Percentiles rank a stretch among this genome's conserved stretches.
Evolutionary conservation across 2,113 vertebrate genomes (phyloP).

Genomic region (Tachuris rubrigastra): DNA sequence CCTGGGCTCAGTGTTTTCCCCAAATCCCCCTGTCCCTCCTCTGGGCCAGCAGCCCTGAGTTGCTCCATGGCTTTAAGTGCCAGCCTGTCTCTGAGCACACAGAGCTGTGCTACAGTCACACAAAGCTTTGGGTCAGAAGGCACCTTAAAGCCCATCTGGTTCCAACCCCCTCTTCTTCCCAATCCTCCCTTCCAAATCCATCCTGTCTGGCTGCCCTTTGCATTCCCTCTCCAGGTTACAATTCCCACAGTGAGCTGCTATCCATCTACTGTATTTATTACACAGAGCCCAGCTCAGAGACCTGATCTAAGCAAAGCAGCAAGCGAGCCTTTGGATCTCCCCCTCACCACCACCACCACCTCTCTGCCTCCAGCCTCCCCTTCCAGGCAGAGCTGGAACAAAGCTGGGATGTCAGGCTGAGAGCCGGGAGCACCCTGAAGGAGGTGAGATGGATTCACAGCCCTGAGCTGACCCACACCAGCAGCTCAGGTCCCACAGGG

Average conservation of each 20-base stretch:
- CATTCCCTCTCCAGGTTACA: neutral
- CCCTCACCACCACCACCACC: neutral
- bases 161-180: neutral
- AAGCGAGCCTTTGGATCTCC: constrained; percentile 1
- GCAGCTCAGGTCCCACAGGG: neutral
- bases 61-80: neutral
- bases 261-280: neutral
- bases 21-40: neutral
- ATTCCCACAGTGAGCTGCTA: neutral
- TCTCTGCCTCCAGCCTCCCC: neutral
- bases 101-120: neutral
- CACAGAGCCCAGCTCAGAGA: neutral
- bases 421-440: neutral
- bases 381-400: neutral
- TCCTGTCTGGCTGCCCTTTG: neutral
- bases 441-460: neutral
- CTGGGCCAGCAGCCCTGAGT: neutral
- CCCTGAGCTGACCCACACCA: neutral
- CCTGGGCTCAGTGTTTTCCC: neutral
- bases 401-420: neutral
- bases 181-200: neutral
- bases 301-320: neutral
- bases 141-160: neutral
- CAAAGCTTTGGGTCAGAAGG: neutral
- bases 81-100: neutral